Evolutionary conservation across 2,797 vertebrate genomes (phyloP), one percentile per base, ranked within the genome.

Genomic region (Brotula barbata): DNA sequence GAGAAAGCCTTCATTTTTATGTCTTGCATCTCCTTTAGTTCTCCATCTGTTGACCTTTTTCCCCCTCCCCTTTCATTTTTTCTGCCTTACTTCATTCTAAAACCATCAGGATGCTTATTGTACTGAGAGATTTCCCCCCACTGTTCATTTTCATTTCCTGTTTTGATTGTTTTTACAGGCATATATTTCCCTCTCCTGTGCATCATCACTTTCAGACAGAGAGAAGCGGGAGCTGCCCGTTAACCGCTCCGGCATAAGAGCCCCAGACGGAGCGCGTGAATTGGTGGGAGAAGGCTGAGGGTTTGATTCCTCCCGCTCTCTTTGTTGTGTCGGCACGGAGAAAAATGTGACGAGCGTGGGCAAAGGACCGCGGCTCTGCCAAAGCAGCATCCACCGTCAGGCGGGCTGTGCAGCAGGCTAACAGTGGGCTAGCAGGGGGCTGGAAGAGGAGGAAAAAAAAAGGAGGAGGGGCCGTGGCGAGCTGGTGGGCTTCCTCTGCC

Each of bases 401-500:
- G 72, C 80, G 64, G 83, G 58, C 52, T 75, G 80, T 83, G 72
- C 65, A 17, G 70, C 70, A 77, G 77, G 80, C 64, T 78, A 80
- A 71, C 69, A 54, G 58, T 11, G 41, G 68, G 72, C 65, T 81
- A 75, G 72, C 62, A 36, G 64, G 60, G 66, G 31, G 58, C 45
- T 31, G 73, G 73, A 71, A 75, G 75, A 78, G 58, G 74, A 71
- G 67, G 73, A 20, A 51, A 50, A 70, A 75, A 60, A 78, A 73
- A 72, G 70, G 84, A 87, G 87, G 87, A 85, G 88, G 88, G 76
- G 86, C 82, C 50, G 81, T 78, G 76, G 75, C 76, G 87, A 83
- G 82, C 85, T 83, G 79, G 77, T 84, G 85, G 80, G 82, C 82
- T 88, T 86, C 81, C 85, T 84, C 85, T 85, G 78, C 87, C 85